These are phyloP conservation scores for Hiodon alosoides DNA, from an alignment of 2,113 vertebrate genomes.

Conservation along the genomic window DNA sequence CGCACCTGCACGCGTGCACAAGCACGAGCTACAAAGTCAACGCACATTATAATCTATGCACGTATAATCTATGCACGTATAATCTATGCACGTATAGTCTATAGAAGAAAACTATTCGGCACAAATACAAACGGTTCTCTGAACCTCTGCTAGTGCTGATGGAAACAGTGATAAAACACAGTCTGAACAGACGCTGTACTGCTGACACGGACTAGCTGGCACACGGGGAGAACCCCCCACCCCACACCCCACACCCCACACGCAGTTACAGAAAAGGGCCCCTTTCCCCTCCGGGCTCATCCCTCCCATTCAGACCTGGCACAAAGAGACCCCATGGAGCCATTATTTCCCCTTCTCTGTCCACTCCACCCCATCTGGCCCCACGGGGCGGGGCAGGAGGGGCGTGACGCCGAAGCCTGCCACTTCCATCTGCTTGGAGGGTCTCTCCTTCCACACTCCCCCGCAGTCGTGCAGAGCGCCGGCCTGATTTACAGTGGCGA, in stretches of 20 bases:
- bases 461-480: slow-evolving; percentile 40
- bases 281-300: slow-evolving; percentile 39
- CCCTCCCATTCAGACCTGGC: slow-evolving; percentile 59
- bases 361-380: slow-evolving; percentile 58
- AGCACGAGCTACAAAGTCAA: too few relatives aligned
- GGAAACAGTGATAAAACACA: slow-evolving; percentile 21
- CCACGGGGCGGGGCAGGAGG: slow-evolving; percentile 50
- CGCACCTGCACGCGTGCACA: too few relatives aligned
- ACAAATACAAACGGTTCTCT: too few relatives aligned
- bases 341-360: slow-evolving; percentile 65
- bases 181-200: neutral
- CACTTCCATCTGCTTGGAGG: slow-evolving; percentile 59
- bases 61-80: too few relatives aligned
- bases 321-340: slow-evolving; percentile 73
- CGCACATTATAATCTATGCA: too few relatives aligned
- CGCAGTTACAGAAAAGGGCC: slow-evolving; percentile 58
- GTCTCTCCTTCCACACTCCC: slow-evolving; percentile 45
- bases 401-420: slow-evolving; percentile 41
- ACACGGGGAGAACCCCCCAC: slow-evolving; percentile 22
- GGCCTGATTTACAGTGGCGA: slow-evolving; percentile 58
- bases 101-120: too few relatives aligned
- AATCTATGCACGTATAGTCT: too few relatives aligned
- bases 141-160: slow-evolving; percentile 47
- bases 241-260: slow-evolving; percentile 48
- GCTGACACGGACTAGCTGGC: neutral